Evolutionary conservation across 1,140 invertebrate genomes (phyloP).

Genomic region (Polyergus mexicanus): DNA sequence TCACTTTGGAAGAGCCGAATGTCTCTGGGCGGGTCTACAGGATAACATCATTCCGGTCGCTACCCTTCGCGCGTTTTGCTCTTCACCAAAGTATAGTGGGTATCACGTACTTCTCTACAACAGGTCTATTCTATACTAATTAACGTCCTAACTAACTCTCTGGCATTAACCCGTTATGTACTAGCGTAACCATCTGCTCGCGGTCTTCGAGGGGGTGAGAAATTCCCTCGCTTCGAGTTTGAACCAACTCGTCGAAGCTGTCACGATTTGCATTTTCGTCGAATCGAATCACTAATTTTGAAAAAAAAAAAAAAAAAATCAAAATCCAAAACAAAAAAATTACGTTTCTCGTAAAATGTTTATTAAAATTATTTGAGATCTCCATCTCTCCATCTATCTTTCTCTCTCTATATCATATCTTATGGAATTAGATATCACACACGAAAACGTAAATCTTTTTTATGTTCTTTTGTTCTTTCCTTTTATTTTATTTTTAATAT

Average conservation of each 20-base stretch:
- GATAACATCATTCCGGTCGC: conserved; percentile 42
- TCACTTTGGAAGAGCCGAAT: neutral
- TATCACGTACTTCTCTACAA: conserved; percentile 5
- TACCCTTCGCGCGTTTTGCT: conserved; percentile 25
- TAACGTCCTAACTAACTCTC: conserved; percentile 52
- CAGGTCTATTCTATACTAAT: conserved; percentile 56
- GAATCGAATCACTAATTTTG: conserved; percentile 12
- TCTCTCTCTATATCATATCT: too few species aligned
- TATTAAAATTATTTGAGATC: neutral
- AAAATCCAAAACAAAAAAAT: neutral
- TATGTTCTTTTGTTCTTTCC: neutral
- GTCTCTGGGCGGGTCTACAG: conserved; percentile 1
- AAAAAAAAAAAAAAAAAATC: neutral
- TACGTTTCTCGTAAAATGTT: neutral
- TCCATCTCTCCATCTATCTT: neutral
- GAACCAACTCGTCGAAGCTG: conserved; percentile 22
- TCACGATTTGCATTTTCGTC: neutral
- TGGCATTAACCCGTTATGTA: conserved; percentile 55
- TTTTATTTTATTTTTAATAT: neutral
- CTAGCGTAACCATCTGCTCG: conserved; percentile 47
- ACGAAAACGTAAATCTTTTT: neutral
- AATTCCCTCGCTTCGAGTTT: conserved; percentile 13
- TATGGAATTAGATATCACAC: neutral
- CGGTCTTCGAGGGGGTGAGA: conserved; percentile 15
- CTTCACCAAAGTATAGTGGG: conserved; percentile 28